phyloP scores from a whole-genome alignment of 2,888 invertebrate species.

The Hipparchia semele region DNA sequence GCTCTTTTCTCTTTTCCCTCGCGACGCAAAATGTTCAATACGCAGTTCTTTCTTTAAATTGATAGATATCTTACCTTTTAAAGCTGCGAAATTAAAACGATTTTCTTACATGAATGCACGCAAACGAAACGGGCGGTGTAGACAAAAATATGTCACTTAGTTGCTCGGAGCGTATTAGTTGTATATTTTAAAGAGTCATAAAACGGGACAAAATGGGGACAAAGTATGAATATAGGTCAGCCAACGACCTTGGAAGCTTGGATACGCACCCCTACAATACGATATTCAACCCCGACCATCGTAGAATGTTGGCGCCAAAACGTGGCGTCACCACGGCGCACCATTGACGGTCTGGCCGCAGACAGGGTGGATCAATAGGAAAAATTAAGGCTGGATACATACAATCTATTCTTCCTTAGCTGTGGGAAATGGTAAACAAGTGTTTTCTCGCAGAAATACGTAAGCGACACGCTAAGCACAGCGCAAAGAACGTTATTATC shows the following conservation, averaged over 20 bases:
- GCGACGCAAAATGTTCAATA: too few species aligned
- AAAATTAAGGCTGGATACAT: background rate
- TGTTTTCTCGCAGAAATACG: too few species aligned
- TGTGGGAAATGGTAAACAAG: too few species aligned
- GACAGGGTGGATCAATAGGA: constrained; percentile 47
- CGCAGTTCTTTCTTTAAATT: too few species aligned
- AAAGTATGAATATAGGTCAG: constrained; percentile 57
- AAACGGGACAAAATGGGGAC: constrained; percentile 12
- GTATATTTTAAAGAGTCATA: background rate
- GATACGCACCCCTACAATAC: constrained; percentile 15
- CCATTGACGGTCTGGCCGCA: constrained; percentile 48
- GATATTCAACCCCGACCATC: constrained; percentile 53
- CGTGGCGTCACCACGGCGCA: constrained; percentile 67
- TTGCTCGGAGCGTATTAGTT: background rate
- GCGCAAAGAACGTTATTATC: too few species aligned
- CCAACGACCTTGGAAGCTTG: constrained; percentile 51
- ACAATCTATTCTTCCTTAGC: background rate
- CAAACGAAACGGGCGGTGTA: too few species aligned
- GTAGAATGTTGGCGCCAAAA: constrained; percentile 72
- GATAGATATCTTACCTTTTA: too few species aligned
- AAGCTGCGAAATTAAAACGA: too few species aligned
- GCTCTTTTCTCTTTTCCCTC: too few species aligned
- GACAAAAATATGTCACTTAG: background rate
- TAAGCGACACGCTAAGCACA: too few species aligned
- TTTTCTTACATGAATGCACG: background rate